These are phyloP conservation scores for Drosophila birchii DNA, from an alignment of 2,888 invertebrate species.

Conservation along the genomic window DNA sequence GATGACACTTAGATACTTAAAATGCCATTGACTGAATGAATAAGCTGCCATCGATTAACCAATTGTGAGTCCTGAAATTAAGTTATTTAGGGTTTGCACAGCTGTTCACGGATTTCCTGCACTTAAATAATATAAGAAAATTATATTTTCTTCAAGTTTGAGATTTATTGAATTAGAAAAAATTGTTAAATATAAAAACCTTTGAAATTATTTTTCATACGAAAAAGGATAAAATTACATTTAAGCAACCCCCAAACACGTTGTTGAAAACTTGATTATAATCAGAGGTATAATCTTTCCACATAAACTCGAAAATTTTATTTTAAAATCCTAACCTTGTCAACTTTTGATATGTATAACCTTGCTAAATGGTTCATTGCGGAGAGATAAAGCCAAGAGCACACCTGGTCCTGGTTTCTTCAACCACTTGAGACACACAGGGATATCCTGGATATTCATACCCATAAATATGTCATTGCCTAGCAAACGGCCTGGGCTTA, in stretches of 20 bases:
- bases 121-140: too few species aligned
- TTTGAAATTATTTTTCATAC: background rate
- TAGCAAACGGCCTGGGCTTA: conserved; percentile 22
- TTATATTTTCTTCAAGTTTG: background rate
- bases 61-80: background rate
- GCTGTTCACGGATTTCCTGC: too few species aligned
- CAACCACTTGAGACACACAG: conserved; percentile 1
- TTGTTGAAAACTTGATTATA: background rate
- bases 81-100: background rate
- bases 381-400: background rate
- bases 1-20: conserved; percentile 8
- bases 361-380: conserved; percentile 6
- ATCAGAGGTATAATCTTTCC: too few species aligned
- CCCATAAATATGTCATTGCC: conserved; percentile 48
- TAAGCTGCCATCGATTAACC: background rate
- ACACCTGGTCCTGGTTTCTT: conserved; percentile 13
- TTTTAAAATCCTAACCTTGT: conserved; percentile 2
- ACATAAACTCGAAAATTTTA: background rate
- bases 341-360: conserved; percentile 5
- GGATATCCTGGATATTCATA: conserved; percentile 29
- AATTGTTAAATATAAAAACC: background rate
- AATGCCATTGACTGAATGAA: conserved; percentile 12
- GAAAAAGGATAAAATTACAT: background rate
- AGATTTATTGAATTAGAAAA: background rate
- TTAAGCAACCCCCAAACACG: background rate